Conservation (phyloP, 2,113 vertebrate genomes). For the Rhinolophus sinicus region DNA sequence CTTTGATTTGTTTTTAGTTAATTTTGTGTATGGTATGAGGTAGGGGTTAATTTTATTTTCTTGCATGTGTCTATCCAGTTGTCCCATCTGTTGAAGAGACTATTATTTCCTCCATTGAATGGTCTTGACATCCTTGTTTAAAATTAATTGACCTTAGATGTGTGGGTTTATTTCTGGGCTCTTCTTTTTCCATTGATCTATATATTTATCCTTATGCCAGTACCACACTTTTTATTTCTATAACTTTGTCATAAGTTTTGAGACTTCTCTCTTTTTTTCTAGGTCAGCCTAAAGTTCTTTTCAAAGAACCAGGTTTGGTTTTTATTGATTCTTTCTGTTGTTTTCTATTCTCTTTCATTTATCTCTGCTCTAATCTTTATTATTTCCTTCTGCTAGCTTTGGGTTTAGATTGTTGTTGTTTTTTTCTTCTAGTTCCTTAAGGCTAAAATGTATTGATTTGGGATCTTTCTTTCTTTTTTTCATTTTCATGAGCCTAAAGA, state of each 20-base stretch:
- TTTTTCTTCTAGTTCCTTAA: neutral
- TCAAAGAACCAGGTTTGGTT: neutral
- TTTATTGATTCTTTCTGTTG: neutral
- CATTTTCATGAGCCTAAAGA: neutral
- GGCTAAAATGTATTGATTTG: slow-evolving; percentile 21
- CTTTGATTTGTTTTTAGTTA: neutral
- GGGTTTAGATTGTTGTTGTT: neutral
- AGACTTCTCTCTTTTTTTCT: neutral
- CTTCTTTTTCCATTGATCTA: neutral
- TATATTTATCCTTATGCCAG: neutral
- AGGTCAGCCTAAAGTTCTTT: neutral
- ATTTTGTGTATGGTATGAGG: neutral
- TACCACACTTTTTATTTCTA: neutral
- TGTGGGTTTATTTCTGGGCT: slow-evolving; percentile 31
- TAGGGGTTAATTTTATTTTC: neutral
- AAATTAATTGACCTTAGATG: neutral
- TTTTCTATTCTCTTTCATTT: neutral
- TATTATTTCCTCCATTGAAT: neutral
- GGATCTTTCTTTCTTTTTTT: neutral
- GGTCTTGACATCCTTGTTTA: neutral
- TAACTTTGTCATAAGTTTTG: neutral
- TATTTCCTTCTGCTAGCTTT: neutral
- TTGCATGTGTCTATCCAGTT: neutral
- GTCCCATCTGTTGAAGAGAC: slow-evolving; percentile 1
- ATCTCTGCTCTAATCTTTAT: neutral